Evolutionary conservation across 2,888 invertebrate genomes (phyloP), one percentile per base, ranked within the genome.

Genomic region (Hofmannophila pseudospretella): DNA sequence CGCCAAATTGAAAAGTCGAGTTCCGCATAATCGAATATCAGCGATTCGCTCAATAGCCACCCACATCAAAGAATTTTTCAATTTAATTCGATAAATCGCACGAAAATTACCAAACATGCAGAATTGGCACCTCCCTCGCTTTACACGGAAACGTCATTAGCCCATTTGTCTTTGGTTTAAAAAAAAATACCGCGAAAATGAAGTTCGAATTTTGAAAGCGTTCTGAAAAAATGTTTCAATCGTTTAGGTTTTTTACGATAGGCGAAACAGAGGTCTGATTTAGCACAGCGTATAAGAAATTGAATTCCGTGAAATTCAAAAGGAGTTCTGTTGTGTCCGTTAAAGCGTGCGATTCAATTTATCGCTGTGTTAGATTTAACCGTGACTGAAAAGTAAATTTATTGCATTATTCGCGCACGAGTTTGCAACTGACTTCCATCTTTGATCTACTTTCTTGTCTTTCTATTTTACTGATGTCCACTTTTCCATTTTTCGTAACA

Each of bases 1-100:
- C 59, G 53, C 54, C 64, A 79, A 82, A 82, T 82, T 79, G 78
- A 76, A 78, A 79, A 80, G 72, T 76, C 80, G 72, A 62, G 75
- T 79, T 57, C 60, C 60, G 53, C 56, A 56, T 78, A 79, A 84
- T 81, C 75, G 71, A 80, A 75, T 82, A 64, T 54, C 53, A 49
- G 46, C 48, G 46, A 63, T 60, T 64, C 66, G 54, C 70, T 72
- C 69, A 62, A 70, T 75, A 67, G 61, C 67, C 56, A 57, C 56
- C 63, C 62, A 73, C 74, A 76, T 80, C 80, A 81, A 81, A 79
- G 76, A 59, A 64, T 72, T 69, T 69, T 58, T 52, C 62, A 65
- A 67, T 72, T 74, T 73, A 76, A 80, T 74, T 70, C 68, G 66
- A 67, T 78, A 73, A 77, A 71, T 70, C 67, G 75, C 60, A 60